phyloP scores from a whole-genome alignment of 2,797 vertebrate species.

The Psittacula derbiana region DNA sequence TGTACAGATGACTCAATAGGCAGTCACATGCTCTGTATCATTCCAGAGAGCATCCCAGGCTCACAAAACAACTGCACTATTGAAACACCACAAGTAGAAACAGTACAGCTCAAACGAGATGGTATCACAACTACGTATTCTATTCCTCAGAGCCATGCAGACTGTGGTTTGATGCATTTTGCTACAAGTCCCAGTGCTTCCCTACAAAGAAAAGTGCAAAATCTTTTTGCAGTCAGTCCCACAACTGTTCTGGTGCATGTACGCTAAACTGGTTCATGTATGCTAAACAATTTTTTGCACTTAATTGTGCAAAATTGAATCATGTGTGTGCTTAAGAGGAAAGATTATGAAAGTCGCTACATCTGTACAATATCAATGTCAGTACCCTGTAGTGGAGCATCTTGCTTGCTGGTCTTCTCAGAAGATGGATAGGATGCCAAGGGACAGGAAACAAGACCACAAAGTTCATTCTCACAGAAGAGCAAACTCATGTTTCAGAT shows the following conservation, averaged over 20 bases:
- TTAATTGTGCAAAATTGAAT: not conserved
- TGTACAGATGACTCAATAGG: not conserved
- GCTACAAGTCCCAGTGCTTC: not conserved
- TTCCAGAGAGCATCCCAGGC: not conserved
- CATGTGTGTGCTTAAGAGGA: not conserved
- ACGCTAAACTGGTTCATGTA: not conserved
- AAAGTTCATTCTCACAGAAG: not conserved
- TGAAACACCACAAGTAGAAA: conserved; percentile 9
- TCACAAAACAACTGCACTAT: not conserved
- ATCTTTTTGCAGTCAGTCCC: not conserved
- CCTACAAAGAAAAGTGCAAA: not conserved
- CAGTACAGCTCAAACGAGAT: not conserved
- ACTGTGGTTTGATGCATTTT: not conserved
- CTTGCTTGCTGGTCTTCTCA: not conserved
- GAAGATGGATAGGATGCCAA: not conserved
- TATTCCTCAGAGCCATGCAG: not conserved
- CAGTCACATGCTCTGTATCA: not conserved
- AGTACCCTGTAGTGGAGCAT: not conserved
- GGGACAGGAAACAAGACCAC: not conserved
- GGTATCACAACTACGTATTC: not conserved
- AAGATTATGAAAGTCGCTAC: not conserved
- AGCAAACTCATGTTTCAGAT: not conserved
- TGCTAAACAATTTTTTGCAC: not conserved
- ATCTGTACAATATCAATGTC: not conserved
- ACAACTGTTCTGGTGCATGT: not conserved